These are phyloP conservation scores for Dinomys branickii DNA, from an alignment of 2,113 vertebrate genomes.

Conservation along the genomic window DNA sequence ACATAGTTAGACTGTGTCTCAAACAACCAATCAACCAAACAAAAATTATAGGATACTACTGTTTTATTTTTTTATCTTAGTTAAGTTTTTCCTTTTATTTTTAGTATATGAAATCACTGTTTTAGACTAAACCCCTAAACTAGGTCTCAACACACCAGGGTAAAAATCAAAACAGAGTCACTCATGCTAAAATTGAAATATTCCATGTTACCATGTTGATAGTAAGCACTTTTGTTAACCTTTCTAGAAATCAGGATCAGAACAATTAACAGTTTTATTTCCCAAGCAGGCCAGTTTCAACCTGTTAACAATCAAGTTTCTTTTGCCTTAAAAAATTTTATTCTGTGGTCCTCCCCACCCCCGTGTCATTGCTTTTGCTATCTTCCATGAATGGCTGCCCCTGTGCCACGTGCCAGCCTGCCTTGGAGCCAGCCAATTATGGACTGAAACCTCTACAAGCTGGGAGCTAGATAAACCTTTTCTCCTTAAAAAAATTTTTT, in stretches of 20 bases:
- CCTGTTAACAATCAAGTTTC: background rate
- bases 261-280: background rate
- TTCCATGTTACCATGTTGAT: background rate
- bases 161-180: background rate
- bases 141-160: background rate
- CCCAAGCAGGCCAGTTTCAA: background rate
- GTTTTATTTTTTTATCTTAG: background rate
- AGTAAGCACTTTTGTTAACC: background rate
- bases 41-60: background rate
- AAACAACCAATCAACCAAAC: background rate
- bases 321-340: background rate
- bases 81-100: background rate
- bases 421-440: too few species aligned
- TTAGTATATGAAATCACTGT: background rate
- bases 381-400: too few species aligned
- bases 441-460: too few species aligned
- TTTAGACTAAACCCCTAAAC: background rate
- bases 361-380: too few species aligned
- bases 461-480: too few species aligned
- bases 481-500: too few species aligned
- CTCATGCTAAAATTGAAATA: background rate
- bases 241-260: background rate
- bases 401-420: too few species aligned
- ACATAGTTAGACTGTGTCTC: background rate
- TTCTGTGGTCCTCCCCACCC: too few species aligned